phyloP scores from a whole-genome alignment of 2,113 vertebrate species.

The Pterocles orientalis region DNA sequence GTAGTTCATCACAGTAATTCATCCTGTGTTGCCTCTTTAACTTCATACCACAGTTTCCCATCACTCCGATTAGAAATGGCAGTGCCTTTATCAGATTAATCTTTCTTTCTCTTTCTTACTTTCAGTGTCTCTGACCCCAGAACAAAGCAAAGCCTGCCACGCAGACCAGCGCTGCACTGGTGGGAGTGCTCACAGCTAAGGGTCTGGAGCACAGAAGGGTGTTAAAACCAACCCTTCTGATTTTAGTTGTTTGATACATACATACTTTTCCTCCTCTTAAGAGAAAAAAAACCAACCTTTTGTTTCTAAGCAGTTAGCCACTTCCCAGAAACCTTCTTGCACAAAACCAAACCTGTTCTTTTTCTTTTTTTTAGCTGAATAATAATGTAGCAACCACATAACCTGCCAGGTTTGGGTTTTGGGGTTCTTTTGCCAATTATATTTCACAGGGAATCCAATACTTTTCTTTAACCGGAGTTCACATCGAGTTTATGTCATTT shows the following conservation, averaged over 20 bases:
- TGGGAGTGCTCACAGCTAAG: neutral
- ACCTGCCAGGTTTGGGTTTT: neutral
- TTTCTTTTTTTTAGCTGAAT: neutral
- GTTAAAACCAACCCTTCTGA: constrained; percentile 7
- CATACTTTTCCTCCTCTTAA: neutral
- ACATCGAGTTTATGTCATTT: neutral
- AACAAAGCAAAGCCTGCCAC: constrained; percentile 32
- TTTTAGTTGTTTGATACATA: neutral
- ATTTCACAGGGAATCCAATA: neutral
- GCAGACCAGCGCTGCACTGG: neutral
- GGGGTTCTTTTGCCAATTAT: neutral
- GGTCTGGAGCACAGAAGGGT: neutral
- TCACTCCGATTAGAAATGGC: constrained; percentile 80
- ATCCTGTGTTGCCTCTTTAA: constrained; percentile 69
- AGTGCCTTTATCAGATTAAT: constrained; percentile 78
- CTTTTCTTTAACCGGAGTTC: neutral
- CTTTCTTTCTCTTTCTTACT: constrained; percentile 58
- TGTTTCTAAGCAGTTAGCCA: neutral
- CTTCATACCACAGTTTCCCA: constrained; percentile 73
- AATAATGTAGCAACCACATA: neutral
- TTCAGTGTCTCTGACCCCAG: constrained; percentile 40
- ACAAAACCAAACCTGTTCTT: neutral
- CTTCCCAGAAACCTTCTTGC: neutral
- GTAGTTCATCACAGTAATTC: constrained; percentile 82
- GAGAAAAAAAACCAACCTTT: neutral